phyloP scores from a whole-genome alignment of 2,888 invertebrate genomes.

The Metellina segmentata region DNA sequence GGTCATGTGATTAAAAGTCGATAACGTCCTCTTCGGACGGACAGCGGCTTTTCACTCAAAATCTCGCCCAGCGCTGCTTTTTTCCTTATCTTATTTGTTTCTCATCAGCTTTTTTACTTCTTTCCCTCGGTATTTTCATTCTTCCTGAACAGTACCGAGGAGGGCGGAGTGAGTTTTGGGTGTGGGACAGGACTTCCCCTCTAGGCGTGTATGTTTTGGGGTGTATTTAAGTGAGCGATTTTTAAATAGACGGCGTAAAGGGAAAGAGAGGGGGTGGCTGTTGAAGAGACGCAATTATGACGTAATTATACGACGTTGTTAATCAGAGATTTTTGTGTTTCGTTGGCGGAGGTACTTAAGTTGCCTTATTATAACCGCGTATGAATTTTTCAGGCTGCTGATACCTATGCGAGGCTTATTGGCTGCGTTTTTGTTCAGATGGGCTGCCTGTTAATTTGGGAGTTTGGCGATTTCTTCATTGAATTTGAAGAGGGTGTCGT shows the following conservation, averaged over 20 bases:
- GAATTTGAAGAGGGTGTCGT: too few relatives aligned
- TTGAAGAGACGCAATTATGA: constrained; percentile 52
- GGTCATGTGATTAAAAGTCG: constrained; percentile 73
- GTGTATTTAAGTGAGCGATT: constrained; percentile 64
- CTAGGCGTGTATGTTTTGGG: constrained; percentile 63
- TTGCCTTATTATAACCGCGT: constrained; percentile 33
- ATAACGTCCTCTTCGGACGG: constrained; percentile 29
- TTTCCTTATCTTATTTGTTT: constrained; percentile 5
- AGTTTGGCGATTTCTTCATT: too few relatives aligned
- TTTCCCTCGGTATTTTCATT: constrained; percentile 9
- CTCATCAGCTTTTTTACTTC: constrained; percentile 27
- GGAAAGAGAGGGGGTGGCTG: neutral
- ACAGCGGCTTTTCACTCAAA: constrained; percentile 18
- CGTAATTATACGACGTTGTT: constrained; percentile 72
- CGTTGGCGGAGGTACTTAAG: constrained; percentile 61
- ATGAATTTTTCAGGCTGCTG: constrained; percentile 55
- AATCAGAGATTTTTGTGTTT: constrained; percentile 71
- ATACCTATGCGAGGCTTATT: constrained; percentile 46
- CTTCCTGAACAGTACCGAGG: neutral
- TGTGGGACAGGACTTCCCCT: constrained; percentile 35
- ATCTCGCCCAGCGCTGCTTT: neutral
- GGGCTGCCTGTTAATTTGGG: neutral
- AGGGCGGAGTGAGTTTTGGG: constrained; percentile 58
- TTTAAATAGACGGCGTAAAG: constrained; percentile 57
- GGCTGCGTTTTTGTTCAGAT: constrained; percentile 28